Base-by-base conservation (phyloP, 2,888 invertebrate genomes). In the Polydrusus cervinus region DNA sequence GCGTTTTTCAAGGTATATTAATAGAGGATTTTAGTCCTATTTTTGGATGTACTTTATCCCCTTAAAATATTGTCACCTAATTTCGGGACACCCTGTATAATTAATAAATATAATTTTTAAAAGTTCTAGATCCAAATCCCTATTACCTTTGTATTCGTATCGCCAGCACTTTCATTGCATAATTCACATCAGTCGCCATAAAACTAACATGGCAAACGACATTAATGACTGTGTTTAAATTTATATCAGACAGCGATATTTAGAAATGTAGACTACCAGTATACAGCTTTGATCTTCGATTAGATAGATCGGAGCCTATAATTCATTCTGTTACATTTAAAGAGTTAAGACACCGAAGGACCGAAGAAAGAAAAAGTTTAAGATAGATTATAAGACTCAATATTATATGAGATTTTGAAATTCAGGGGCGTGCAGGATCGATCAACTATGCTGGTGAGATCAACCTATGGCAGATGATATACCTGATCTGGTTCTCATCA, bases 261-360 rank as follows among this genome's bases (percentile, higher is more conserved):
- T 64, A 65, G 55, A 62, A 64, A 43, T 64, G 64, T 65, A 60
- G 57, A 60, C 57, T 60, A 69, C 60, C 64, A 65, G 71, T 53
- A 11, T 65, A 55, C 45, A 53, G 53, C 64, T 40, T 65, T 64
- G 71, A 71, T 71, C 65, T 38, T 25, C 64, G 71, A 71, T 71
- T 71, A 71, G 71, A 71, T 71, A 64, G 49, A 64, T 71, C 71
- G 53, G 45, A 16, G 64, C 10, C 14, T 20, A 65, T 71, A 71
- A 40, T 65, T 71, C 64, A 71, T 71, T 71, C 71, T 64, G 71
- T 55, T 47, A 53, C 53, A 55, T 34, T 68, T 30, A 47, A 64
- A 68, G 66, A 67, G n/a, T 53, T 38, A 67, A 67, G 53, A 53
- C 62, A 40, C 55, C 51, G 25, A 20, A 25, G 1, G 2, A 40